These are phyloP conservation scores for Thelaira solivaga DNA, from an alignment of 2,888 invertebrate species.

Conservation along the genomic window DNA sequence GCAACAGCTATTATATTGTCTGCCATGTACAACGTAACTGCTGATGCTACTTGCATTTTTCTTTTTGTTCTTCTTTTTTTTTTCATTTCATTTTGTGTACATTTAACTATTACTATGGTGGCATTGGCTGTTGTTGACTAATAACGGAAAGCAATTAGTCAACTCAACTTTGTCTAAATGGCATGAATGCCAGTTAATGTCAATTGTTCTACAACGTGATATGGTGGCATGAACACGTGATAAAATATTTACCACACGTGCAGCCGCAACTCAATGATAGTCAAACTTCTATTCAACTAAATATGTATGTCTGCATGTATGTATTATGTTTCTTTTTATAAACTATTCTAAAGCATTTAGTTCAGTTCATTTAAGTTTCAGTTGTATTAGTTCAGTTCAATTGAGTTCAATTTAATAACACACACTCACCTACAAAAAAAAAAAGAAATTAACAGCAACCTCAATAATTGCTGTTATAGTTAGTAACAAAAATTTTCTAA, in stretches of 20 bases:
- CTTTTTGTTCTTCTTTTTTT: conserved; percentile 6
- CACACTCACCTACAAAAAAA: no score
- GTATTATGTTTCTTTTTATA: not conserved
- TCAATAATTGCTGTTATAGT: conserved; percentile 23
- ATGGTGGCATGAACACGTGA: conserved; percentile 63
- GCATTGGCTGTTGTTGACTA: conserved; percentile 58
- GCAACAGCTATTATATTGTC: not conserved
- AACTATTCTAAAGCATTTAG: conserved; percentile 10
- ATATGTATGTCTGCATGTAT: no score
- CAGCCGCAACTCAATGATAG: conserved; percentile 48
- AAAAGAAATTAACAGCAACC: conserved; percentile 44
- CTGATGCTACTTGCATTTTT: conserved; percentile 18
- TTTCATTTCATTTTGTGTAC: no score
- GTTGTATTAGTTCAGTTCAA: conserved; percentile 37
- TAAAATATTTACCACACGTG: conserved; percentile 63
- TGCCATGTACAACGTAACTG: not conserved
- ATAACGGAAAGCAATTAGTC: conserved; percentile 63
- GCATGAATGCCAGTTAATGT: conserved; percentile 63
- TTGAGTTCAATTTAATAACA: conserved; percentile 46
- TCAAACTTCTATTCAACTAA: conserved; percentile 6
- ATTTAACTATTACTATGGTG: conserved; percentile 33
- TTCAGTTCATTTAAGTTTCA: conserved; percentile 35
- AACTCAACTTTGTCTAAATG: conserved; percentile 63
- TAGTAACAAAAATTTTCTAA: conserved; percentile 24
- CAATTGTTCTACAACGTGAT: conserved; percentile 63